These are phyloP conservation scores for Macrotrachela quadricornifera DNA, from an alignment of 1,140 invertebrate species.

Conservation along the genomic window DNA sequence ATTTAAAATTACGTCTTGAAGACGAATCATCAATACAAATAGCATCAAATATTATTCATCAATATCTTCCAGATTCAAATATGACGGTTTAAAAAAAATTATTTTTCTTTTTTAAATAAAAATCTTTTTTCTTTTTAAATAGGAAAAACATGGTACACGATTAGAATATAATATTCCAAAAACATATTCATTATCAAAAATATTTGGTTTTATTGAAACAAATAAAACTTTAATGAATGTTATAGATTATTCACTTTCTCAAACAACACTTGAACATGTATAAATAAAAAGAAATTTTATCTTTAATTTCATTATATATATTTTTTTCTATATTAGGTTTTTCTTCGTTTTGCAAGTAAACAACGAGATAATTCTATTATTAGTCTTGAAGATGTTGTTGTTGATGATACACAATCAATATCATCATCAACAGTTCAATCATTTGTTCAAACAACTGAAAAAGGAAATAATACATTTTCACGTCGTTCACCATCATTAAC, in stretches of 20 bases:
- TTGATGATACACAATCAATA: no score
- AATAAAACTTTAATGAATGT: slow-evolving; percentile 45
- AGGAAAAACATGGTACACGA: slow-evolving; percentile 7
- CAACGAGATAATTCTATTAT: neutral
- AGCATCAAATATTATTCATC: neutral
- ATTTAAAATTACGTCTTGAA: neutral
- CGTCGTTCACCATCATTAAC: no score
- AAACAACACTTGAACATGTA: slow-evolving; percentile 56
- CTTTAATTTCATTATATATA: neutral
- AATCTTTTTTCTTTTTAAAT: neutral
- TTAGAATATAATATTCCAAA: slow-evolving; percentile 9
- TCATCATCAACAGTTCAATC: no score
- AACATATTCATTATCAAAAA: neutral
- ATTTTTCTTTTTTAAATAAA: neutral
- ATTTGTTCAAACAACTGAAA: no score
- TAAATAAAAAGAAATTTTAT: neutral
- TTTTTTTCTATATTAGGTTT: neutral
- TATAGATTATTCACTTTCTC: slow-evolving; percentile 59
- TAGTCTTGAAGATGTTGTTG: no score
- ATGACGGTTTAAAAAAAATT: neutral
- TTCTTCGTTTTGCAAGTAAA: slow-evolving; percentile 8
- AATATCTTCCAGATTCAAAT: neutral
- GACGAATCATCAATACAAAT: neutral
- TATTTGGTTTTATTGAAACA: slow-evolving; percentile 29
- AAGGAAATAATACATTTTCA: no score